These are phyloP conservation scores for Phymastichus coffea DNA, from an alignment of 1,140 invertebrate genomes.

Conservation along the genomic window DNA sequence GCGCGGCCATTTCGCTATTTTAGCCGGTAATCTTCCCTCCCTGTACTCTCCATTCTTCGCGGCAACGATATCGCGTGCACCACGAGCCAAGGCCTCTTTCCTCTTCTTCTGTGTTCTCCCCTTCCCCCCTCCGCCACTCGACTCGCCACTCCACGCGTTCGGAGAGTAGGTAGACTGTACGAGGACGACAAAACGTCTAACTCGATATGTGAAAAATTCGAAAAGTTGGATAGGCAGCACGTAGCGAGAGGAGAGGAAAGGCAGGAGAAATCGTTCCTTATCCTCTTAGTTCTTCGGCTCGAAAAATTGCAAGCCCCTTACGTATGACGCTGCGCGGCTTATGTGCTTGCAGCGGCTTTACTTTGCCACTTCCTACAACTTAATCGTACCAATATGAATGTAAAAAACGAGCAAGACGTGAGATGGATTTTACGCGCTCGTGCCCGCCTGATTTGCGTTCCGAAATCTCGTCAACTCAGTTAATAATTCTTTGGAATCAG, in stretches of 20 bases:
- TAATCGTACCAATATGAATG: not conserved
- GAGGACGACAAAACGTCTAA: not conserved
- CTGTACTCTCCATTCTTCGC: slow-evolving; percentile 3
- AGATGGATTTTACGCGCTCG: too few relatives aligned
- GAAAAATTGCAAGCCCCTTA: not conserved
- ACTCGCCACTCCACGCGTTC: too few relatives aligned
- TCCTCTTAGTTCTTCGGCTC: not conserved
- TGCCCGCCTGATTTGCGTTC: too few relatives aligned
- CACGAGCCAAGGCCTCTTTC: too few relatives aligned
- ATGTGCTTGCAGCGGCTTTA: not conserved
- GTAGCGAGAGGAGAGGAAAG: not conserved
- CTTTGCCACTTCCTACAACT: not conserved
- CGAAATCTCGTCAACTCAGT: too few relatives aligned
- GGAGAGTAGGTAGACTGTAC: too few relatives aligned
- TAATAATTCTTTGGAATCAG: too few relatives aligned
- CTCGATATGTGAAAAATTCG: slow-evolving; percentile 12
- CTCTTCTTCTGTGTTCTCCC: too few relatives aligned
- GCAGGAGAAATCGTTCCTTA: not conserved
- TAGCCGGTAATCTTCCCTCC: not conserved
- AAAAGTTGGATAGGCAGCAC: not conserved
- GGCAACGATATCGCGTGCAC: not conserved
- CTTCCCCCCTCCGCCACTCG: too few relatives aligned
- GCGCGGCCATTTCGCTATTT: not conserved
- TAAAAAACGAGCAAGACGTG: not conserved
- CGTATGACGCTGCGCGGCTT: too few relatives aligned